Base-by-base conservation (phyloP, 2,113 vertebrate genomes). In the Microcebus jonahi region DNA sequence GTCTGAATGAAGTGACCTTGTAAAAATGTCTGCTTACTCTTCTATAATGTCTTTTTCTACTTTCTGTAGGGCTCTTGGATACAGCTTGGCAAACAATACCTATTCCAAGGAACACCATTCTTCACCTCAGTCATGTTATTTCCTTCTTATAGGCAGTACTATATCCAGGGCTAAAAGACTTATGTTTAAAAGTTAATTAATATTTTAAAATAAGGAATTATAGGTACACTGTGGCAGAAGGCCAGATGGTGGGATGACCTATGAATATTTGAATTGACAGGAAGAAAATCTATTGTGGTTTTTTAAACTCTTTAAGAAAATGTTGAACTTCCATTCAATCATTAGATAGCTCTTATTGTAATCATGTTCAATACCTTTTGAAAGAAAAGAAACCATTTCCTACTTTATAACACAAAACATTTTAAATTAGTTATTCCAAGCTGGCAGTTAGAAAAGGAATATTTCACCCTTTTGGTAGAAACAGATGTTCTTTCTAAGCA, bases 11-110 rank as follows among this genome's bases (percentile, higher is more conserved):
- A 98, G 97, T 97, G 98, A 98, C 98, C 98, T 98, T 97, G 95
- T 98, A 97, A 97, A 98, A 98, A 98, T 97, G 94, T 98, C 97
- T 98, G 94, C 95, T 98, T 97, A 97, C 98, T 98, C 98, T 98
- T 90, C 97, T 97, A 88, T 97, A 97, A 96, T 95, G 97, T 97
- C 92, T 97, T 86, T 68, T 95, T 50, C 84, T 97, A 94, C 94
- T 98, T 98, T 98, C 95, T 84, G 91, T 96, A 97, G 97, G 84
- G 97, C 98, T 96, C 96, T 97, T 97, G 86, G 97, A 90, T 98
- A 84, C 53, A 95, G 93, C 96, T 94, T 96, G 94, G 95, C 97
- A 98, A 97, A 96, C 89, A 98, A 95, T 96, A 96, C 97, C 93
- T 97, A 95, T 98, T 97, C 97, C 98, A 88, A 97, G 73, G 89